These are phyloP conservation scores for Leuciscus waleckii DNA, from an alignment of 2,797 vertebrate species.

Conservation along the genomic window DNA sequence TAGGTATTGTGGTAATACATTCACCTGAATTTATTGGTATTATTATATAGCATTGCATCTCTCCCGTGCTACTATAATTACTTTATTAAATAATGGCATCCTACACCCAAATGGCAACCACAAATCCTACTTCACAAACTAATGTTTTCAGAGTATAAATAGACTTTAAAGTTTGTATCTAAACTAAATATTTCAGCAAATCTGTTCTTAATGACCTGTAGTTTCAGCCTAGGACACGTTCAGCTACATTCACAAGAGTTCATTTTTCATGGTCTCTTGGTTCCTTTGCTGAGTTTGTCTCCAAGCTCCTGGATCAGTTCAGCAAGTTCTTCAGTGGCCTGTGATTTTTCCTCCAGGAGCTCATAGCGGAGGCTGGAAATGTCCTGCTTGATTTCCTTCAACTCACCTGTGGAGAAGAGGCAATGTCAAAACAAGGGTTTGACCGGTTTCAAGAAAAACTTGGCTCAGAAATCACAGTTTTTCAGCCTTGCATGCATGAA, in stretches of 20 bases:
- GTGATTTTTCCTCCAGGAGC: conserved; percentile 86
- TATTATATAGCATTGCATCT: not conserved
- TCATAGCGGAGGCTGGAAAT: conserved; percentile 88
- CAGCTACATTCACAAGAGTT: not conserved
- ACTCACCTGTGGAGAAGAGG: conserved; percentile 75
- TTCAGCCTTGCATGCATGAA: not conserved
- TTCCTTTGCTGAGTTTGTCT: conserved; percentile 83
- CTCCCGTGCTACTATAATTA: conserved; percentile 12
- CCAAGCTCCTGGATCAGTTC: conserved; percentile 85
- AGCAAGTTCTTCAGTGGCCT: conserved; percentile 82
- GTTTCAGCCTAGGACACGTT: not conserved
- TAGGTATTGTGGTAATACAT: not conserved
- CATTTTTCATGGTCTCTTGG: conserved; percentile 68
- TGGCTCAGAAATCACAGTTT: not conserved
- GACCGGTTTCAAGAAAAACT: not conserved
- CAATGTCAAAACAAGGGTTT: not conserved
- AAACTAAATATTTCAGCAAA: conserved; percentile 5
- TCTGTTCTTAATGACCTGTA: not conserved
- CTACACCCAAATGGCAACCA: conserved; percentile 10
- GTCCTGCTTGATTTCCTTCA: conserved; percentile 88
- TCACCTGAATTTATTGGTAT: not conserved
- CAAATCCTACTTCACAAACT: conserved; percentile 23
- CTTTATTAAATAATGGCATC: conserved; percentile 1
- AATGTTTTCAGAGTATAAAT: not conserved
- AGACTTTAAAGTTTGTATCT: conserved; percentile 4